Base-by-base conservation (phyloP, 2,113 vertebrate genomes). In the Malaclemys terrapin region DNA sequence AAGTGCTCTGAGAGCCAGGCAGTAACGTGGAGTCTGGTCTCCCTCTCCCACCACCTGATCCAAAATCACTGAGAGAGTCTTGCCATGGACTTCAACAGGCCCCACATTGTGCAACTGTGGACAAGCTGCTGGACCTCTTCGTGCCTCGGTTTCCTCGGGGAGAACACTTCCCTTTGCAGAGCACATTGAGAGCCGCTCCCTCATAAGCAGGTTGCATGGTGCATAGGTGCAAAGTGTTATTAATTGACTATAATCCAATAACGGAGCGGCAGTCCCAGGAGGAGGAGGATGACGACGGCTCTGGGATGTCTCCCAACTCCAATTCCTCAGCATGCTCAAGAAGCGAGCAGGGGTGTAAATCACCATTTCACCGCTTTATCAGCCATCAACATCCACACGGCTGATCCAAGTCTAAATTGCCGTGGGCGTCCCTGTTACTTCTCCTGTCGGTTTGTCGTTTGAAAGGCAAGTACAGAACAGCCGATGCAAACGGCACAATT, bases 341-440 rank as follows among this genome's bases (percentile, higher is more conserved):
- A 95, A 96, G 97, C 82, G 95, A 96, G 96, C 96, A 97, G 91
- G 95, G 85, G 75, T 75, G 92, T 96, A 97, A 97, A 96, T 93
- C 94, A 88, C 19, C 87, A 11, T 2, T 1, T 56, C 80, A 82
- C 84, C 54, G 8, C 79, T 79, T 91, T 95, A 91, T 96, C 96
- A 35, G 75, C 2, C 10, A 78, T 42, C 80, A 3, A 8, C 22
- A 95, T 94, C 93, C 78, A 54, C 45, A 47, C 88, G 59, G 94
- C 93, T 72, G 89, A 93, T 95, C 92, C 95, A 80, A 94, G 94
- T 89, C 92, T 89, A 96, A 38, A 93, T 57, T 84, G 94, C 95
- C 94, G 24, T 93, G 88, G 94, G 96, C 91, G 90, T 47, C 96
- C 91, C 95, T 54, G 10, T 38, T 54, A 94, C 95, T 85, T 89